These are phyloP conservation scores for Geotrupes spiniger DNA, from an alignment of 2,888 invertebrate genomes.

Conservation along the genomic window DNA sequence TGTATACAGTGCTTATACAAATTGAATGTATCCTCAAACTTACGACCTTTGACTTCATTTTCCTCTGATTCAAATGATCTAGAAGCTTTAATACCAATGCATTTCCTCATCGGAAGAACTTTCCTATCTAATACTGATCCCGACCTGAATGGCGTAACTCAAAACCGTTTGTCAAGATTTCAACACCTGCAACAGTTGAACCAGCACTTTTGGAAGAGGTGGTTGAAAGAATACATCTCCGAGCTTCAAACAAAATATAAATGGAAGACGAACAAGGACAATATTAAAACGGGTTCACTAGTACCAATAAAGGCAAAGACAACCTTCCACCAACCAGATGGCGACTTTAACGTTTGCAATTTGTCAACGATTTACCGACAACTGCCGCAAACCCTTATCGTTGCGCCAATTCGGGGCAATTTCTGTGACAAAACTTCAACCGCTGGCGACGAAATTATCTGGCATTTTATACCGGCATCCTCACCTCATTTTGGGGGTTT, in stretches of 20 bases:
- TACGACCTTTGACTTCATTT: constrained; percentile 29
- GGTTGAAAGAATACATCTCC: too few species aligned
- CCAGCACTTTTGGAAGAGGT: too few species aligned
- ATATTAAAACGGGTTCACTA: too few species aligned
- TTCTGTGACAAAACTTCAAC: constrained; percentile 4
- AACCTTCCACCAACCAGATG: too few species aligned
- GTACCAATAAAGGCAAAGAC: too few species aligned
- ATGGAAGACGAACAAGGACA: too few species aligned
- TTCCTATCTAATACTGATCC: too few species aligned
- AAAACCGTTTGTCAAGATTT: too few species aligned
- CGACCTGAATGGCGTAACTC: too few species aligned
- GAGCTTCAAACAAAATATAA: too few species aligned
- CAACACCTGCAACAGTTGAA: too few species aligned
- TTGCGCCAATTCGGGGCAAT: neutral
- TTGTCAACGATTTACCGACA: constrained; percentile 11
- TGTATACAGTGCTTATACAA: constrained; percentile 29
- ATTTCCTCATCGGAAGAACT: too few species aligned
- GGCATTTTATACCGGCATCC: constrained; percentile 32
- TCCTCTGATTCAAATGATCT: constrained; percentile 31
- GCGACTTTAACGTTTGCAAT: constrained; percentile 1
- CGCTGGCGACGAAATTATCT: constrained; percentile 15
- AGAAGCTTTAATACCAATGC: constrained; percentile 24
- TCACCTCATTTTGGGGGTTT: constrained; percentile 30
- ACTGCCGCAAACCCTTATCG: neutral
- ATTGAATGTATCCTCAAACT: constrained; percentile 35